Conservation (phyloP, 2,797 vertebrate species). For the Galaxias olidus region DNA sequence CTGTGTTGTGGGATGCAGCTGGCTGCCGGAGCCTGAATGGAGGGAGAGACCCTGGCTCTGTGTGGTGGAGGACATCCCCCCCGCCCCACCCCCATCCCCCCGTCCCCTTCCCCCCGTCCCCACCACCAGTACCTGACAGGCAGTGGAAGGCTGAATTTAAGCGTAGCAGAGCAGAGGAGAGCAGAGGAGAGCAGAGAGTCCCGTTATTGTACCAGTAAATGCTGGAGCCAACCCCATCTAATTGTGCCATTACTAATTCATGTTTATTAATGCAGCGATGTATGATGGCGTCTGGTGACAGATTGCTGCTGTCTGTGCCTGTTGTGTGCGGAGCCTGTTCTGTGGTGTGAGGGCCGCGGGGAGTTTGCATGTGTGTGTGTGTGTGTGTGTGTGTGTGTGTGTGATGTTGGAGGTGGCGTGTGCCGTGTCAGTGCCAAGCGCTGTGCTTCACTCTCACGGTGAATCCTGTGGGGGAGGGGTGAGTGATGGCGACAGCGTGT, state of each 20-base stretch:
- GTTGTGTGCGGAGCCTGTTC: slow-evolving; percentile 60
- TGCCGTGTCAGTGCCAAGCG: slow-evolving; percentile 66
- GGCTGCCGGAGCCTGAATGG: slow-evolving; percentile 10
- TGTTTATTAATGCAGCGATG: slow-evolving; percentile 77
- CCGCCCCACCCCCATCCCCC: too few relatives aligned
- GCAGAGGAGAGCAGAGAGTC: slow-evolving; percentile 43
- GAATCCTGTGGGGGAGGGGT: slow-evolving; percentile 49
- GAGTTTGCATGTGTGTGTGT: background rate
- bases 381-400: slow-evolving; percentile 20
- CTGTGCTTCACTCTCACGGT: slow-evolving; percentile 63
- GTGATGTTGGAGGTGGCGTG: slow-evolving; percentile 43
- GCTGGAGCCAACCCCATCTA: slow-evolving; percentile 66
- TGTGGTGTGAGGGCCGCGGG: slow-evolving; percentile 9
- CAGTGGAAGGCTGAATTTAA: background rate
- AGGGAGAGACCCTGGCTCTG: too few relatives aligned
- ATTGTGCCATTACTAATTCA: slow-evolving; percentile 79
- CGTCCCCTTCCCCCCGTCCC: too few relatives aligned
- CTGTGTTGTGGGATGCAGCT: background rate
- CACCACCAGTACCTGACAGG: too few relatives aligned
- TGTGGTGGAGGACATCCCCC: too few relatives aligned
- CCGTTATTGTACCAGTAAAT: slow-evolving; percentile 70
- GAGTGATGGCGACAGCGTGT: slow-evolving; percentile 68
- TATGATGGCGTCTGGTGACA: slow-evolving; percentile 64
- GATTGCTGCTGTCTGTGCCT: slow-evolving; percentile 58
- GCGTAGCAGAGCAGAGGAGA: background rate